These are phyloP conservation scores for Deladenus siricidicola DNA, from an alignment of 2,888 invertebrate species.

Conservation along the genomic window DNA sequence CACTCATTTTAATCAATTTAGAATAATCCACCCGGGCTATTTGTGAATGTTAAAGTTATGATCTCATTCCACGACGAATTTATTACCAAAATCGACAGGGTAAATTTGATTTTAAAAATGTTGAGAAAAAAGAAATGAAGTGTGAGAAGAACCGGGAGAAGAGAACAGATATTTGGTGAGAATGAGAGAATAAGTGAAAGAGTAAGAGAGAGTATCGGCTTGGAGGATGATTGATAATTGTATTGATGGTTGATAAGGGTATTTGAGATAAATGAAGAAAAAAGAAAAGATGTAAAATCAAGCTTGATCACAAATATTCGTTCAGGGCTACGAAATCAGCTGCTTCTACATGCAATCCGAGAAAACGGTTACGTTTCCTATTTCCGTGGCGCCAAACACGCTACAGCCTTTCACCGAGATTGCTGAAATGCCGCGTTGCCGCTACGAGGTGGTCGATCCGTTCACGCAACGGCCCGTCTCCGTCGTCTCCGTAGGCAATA, in stretches of 20 bases:
- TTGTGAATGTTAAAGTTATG: constrained; percentile 50
- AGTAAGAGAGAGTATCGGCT: too few species aligned
- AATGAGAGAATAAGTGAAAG: too few species aligned
- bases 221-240: too few species aligned
- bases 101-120: background rate
- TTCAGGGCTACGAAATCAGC: constrained; percentile 39
- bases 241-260: too few species aligned
- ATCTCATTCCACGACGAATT: constrained; percentile 53
- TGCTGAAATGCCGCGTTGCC: constrained; percentile 34
- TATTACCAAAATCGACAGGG: constrained; percentile 40
- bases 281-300: too few species aligned
- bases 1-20: constrained; percentile 22
- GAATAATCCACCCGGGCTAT: constrained; percentile 49
- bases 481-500: constrained; percentile 45
- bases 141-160: too few species aligned
- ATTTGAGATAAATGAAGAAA: too few species aligned
- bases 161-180: too few species aligned
- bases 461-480: constrained; percentile 41
- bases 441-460: constrained; percentile 49
- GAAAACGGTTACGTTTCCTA: constrained; percentile 52
- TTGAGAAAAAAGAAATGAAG: too few species aligned
- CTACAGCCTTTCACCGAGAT: constrained; percentile 39
- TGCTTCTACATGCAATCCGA: constrained; percentile 49
- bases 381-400: constrained; percentile 41
- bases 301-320: too few species aligned